These are phyloP conservation scores for Himalopsyche phryganea DNA, from an alignment of 1,140 invertebrate species.

Conservation along the genomic window DNA sequence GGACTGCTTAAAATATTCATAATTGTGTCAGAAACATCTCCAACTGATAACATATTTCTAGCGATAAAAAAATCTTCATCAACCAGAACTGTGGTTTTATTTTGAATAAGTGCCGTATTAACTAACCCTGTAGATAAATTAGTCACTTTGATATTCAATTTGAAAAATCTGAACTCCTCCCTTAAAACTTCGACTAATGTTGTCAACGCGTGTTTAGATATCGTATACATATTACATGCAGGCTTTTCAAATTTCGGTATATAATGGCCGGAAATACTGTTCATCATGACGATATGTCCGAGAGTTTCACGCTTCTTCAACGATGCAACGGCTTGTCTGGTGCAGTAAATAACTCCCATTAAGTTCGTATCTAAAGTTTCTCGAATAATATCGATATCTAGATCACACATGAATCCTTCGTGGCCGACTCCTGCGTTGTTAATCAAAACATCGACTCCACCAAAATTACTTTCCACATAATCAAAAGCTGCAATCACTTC, in stretches of 20 bases:
- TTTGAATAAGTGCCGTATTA: neutral
- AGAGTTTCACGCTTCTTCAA: neutral
- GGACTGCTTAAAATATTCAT: neutral
- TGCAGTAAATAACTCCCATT: neutral
- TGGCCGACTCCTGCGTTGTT: neutral
- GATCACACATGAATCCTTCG: neutral
- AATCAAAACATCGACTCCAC: neutral
- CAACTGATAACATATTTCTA: neutral
- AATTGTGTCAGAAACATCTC: neutral
- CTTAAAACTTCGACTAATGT: neutral
- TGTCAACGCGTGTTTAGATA: neutral
- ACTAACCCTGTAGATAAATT: neutral
- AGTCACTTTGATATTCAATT: neutral
- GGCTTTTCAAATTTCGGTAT: neutral
- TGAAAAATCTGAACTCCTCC: neutral
- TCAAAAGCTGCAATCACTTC: neutral
- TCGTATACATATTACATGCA: neutral
- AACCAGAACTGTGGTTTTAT: neutral
- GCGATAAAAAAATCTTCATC: neutral
- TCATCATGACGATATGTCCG: slow-evolving; percentile 1
- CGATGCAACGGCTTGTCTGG: neutral
- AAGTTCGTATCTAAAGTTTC: neutral
- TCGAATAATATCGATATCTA: neutral
- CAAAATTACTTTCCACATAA: neutral
- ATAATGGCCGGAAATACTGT: neutral